Evolutionary conservation across 2,888 invertebrate genomes (phyloP).

Genomic region (Sarcophaga carnaria): DNA sequence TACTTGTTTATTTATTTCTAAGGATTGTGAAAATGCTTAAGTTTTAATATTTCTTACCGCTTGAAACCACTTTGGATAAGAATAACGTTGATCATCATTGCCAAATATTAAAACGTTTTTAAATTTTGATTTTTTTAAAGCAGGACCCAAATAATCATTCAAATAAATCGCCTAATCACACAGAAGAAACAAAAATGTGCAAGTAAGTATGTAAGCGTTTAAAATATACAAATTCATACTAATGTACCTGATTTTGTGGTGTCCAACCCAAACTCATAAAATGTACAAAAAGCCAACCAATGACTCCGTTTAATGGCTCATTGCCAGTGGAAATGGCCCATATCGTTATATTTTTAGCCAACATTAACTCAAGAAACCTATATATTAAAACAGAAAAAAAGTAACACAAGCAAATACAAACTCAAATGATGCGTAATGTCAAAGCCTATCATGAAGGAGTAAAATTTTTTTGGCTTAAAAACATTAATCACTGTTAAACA

Average conservation of each 20-base stretch:
- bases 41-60: conserved; percentile 81
- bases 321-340: conserved; percentile 96
- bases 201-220: conserved; percentile 1
- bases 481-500: too few relatives aligned
- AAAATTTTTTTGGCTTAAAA: background rate
- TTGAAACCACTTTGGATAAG: conserved; percentile 86
- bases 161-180: conserved; percentile 86
- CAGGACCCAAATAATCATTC: conserved; percentile 88
- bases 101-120: conserved; percentile 87
- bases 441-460: background rate
- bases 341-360: conserved; percentile 85
- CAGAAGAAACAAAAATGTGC: background rate
- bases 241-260: conserved; percentile 83
- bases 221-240: conserved; percentile 5
- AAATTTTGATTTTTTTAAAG: conserved; percentile 84
- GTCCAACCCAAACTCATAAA: conserved; percentile 93
- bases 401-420: background rate
- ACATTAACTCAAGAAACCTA: conserved; percentile 87
- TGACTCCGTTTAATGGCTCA: conserved; percentile 90
- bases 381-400: conserved; percentile 37
- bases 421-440: conserved; percentile 10
- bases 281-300: conserved; percentile 82
- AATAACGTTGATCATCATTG: conserved; percentile 89
- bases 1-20: too few relatives aligned
- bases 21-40: background rate